Conservation (phyloP, 2,888 invertebrate genomes). For the Xylocampa areola region DNA sequence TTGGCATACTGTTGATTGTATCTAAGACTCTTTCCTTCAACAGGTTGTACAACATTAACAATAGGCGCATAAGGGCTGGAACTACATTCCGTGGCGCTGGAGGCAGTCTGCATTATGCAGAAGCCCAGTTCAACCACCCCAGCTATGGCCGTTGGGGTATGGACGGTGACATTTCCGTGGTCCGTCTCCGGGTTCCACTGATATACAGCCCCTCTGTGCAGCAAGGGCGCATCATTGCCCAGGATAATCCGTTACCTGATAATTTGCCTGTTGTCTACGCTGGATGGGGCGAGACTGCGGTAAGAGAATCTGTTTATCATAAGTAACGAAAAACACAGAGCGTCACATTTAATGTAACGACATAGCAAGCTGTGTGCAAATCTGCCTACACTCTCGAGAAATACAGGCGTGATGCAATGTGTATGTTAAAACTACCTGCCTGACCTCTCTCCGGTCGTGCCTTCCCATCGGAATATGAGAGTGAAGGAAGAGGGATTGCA, state of each 20-base stretch:
- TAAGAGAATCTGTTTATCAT: constrained; percentile 38
- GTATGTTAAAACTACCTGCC: too few relatives aligned
- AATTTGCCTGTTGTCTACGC: constrained; percentile 62
- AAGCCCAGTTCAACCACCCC: constrained; percentile 64
- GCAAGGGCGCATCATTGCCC: constrained; percentile 56
- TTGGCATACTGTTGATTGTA: too few relatives aligned
- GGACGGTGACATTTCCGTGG: constrained; percentile 70
- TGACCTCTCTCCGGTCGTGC: too few relatives aligned
- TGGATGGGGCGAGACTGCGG: constrained; percentile 70
- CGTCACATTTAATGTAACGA: too few relatives aligned
- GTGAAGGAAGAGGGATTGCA: too few relatives aligned
- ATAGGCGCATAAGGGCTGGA: constrained; percentile 63
- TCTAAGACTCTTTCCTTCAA: constrained; percentile 11
- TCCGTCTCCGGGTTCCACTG: constrained; percentile 55
- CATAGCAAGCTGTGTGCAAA: too few relatives aligned
- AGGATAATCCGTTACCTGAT: constrained; percentile 55
- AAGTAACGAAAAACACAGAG: too few relatives aligned
- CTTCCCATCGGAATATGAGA: too few relatives aligned
- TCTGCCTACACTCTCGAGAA: too few relatives aligned
- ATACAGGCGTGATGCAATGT: too few relatives aligned
- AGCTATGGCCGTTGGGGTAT: constrained; percentile 52
- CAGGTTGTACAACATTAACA: background rate
- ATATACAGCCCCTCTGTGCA: constrained; percentile 56
- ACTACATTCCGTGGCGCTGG: constrained; percentile 67
- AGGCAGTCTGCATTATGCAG: constrained; percentile 62